phyloP scores from a whole-genome alignment of 2,113 vertebrate species.

The Rattus norvegicus region DNA sequence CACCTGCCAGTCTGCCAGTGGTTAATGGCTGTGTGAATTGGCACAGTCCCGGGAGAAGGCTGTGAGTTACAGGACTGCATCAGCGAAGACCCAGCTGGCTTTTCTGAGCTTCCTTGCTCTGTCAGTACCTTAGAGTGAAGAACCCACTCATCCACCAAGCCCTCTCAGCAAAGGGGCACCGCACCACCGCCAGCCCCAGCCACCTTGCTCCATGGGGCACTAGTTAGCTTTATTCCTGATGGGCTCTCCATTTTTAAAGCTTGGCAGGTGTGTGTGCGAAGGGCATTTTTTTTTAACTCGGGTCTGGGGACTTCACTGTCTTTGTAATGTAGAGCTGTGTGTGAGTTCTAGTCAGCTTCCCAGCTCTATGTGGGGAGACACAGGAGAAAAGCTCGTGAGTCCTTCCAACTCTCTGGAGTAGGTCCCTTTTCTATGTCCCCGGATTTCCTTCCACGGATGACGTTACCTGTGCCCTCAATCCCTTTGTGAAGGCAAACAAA shows the following conservation, averaged over 20 bases:
- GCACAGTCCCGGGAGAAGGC: neutral
- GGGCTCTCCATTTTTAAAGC: neutral
- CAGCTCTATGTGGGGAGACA: neutral
- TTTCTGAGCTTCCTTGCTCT: neutral
- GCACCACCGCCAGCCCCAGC: too few species aligned
- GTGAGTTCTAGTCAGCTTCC: neutral
- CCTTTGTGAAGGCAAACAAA: slow-evolving; percentile 47
- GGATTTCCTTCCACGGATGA: slow-evolving; percentile 60
- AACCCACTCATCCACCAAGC: neutral
- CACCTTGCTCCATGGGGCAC: neutral
- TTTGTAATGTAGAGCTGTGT: slow-evolving; percentile 32
- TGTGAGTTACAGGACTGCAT: neutral
- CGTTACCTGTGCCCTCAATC: slow-evolving; percentile 35
- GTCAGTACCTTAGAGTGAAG: neutral
- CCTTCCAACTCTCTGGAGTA: neutral
- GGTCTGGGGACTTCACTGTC: neutral
- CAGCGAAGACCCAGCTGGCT: neutral
- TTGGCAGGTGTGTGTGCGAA: neutral
- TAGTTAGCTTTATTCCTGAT: slow-evolving; percentile 39
- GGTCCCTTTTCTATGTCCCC: slow-evolving; percentile 27
- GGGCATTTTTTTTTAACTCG: neutral
- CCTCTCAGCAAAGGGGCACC: neutral
- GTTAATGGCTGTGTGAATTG: neutral
- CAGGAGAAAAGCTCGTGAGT: neutral
- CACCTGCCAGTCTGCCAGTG: neutral